Evolutionary conservation across 2,888 invertebrate species (phyloP).

Genomic region (Encarsia formosa): DNA sequence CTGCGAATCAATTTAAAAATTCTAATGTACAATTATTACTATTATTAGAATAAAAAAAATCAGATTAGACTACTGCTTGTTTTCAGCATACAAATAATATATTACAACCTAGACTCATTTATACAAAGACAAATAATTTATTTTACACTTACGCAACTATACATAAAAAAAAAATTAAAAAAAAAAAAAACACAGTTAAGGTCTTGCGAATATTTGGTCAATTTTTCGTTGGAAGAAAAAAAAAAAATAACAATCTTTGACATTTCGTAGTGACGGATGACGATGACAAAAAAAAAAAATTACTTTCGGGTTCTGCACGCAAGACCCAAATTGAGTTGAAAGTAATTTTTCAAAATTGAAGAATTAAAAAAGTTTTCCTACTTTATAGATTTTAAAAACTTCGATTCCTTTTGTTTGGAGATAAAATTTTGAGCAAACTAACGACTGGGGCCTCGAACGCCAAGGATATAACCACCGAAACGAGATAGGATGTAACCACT

Average conservation of each 20-base stretch:
- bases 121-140: slow-evolving; percentile 44
- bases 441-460: slow-evolving; percentile 83
- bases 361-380: no score
- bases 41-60: no score
- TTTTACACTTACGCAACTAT: slow-evolving; percentile 33
- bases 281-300: slow-evolving; percentile 9
- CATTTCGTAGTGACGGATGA: not conserved
- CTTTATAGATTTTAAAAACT: slow-evolving; percentile 35
- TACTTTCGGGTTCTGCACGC: not conserved
- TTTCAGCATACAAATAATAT: no score
- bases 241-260: slow-evolving; percentile 1
- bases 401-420: slow-evolving; percentile 47
- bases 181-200: slow-evolving; percentile 22
- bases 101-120: no score
- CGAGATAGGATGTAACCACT: slow-evolving; percentile 71
- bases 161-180: no score
- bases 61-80: no score
- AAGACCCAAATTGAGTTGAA: slow-evolving; percentile 15
- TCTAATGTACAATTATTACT: no score
- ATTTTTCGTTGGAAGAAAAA: slow-evolving; percentile 8
- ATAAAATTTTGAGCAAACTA: slow-evolving; percentile 70
- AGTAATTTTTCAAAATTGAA: no score
- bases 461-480: slow-evolving; percentile 75
- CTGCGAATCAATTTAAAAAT: no score
- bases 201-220: slow-evolving; percentile 9